Conservation (phyloP, 2,797 vertebrate genomes). For the Periophthalmus magnuspinnatus region DNA sequence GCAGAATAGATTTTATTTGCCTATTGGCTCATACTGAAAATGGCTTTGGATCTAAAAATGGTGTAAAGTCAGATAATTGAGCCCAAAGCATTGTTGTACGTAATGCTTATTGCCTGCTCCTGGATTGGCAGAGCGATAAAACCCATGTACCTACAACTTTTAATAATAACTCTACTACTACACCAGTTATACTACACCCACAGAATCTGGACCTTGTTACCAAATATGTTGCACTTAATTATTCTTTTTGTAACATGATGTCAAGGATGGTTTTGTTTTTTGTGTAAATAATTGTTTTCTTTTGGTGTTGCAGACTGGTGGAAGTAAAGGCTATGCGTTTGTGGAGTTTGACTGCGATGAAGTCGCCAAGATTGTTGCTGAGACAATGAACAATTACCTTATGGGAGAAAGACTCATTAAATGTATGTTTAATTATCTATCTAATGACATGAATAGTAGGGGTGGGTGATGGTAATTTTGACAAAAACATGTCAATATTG, state of each 20-base stretch:
- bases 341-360: constrained; percentile 92
- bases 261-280: too few species aligned
- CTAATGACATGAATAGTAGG: too few species aligned
- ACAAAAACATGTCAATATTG: too few species aligned
- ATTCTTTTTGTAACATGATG: too few species aligned
- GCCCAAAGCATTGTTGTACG: constrained; percentile 66
- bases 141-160: constrained; percentile 67
- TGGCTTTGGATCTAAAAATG: constrained; percentile 68
- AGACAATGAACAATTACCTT: constrained; percentile 97
- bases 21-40: constrained; percentile 84
- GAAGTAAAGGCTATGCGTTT: constrained; percentile 89
- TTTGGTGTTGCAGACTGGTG: constrained; percentile 82
- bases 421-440: constrained; percentile 75
- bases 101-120: constrained; percentile 71
- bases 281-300: background rate
- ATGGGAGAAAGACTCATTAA: constrained; percentile 90
- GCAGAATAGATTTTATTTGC: background rate
- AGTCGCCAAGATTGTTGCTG: constrained; percentile 92
- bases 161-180: background rate
- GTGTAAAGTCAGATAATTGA: constrained; percentile 81
- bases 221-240: too few species aligned
- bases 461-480: too few species aligned
- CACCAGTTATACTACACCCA: too few species aligned
- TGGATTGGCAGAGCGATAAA: constrained; percentile 66
- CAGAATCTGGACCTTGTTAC: background rate